Evolutionary conservation across 2,888 invertebrate genomes (phyloP).

Genomic region (Lasiommata megera): DNA sequence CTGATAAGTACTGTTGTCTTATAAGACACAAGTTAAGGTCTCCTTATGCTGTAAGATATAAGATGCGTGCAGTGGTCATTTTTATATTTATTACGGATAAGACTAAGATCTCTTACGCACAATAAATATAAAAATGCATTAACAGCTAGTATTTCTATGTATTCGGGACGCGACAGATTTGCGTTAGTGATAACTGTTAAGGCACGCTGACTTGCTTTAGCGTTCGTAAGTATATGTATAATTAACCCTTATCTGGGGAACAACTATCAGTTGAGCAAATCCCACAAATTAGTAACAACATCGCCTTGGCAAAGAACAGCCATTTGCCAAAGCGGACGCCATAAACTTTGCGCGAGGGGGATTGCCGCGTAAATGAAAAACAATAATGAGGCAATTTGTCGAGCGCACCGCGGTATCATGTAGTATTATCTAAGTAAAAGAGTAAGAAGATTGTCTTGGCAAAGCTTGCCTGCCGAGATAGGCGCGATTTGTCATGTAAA

Average conservation of each 20-base stretch:
- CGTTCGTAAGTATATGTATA: no score
- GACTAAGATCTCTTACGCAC: no score
- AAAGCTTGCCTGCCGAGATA: constrained; percentile 24
- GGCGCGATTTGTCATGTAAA: constrained; percentile 30
- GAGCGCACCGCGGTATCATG: constrained; percentile 28
- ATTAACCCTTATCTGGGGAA: constrained; percentile 31
- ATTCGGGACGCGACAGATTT: no score
- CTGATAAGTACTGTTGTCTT: no score
- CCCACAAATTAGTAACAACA: constrained; percentile 41
- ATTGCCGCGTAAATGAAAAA: constrained; percentile 50
- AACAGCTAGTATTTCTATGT: no score
- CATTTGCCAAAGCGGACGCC: constrained; percentile 23
- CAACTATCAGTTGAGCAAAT: constrained; percentile 34
- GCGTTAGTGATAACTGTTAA: no score
- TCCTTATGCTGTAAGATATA: no score
- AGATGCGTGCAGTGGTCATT: no score
- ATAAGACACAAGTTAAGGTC: no score
- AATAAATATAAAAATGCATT: no score
- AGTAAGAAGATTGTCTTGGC: constrained; percentile 25
- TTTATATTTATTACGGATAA: no score
- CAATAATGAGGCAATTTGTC: constrained; percentile 55
- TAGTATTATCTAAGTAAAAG: constrained; percentile 29
- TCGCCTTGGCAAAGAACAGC: constrained; percentile 33
- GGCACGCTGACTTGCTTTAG: no score
- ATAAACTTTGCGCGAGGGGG: constrained; percentile 27